Base-by-base conservation (phyloP, 1,140 invertebrate species). In the Scaptodrosophila lebanonensis region DNA sequence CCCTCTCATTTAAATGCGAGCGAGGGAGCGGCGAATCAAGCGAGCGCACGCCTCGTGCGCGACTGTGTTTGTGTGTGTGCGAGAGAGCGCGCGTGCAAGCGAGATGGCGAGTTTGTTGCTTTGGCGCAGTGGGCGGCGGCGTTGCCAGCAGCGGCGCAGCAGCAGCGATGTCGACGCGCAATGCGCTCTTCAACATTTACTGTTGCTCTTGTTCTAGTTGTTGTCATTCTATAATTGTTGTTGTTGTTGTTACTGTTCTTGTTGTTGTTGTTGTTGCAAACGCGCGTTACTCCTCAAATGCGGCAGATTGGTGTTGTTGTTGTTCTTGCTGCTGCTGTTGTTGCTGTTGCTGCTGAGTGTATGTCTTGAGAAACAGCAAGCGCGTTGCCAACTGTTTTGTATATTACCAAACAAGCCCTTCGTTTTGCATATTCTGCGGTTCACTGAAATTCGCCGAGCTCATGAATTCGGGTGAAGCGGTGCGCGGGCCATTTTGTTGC, bases 401-500 rank as follows among this genome's bases (percentile, higher is more conserved):
- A 85, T 86, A 87, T 86, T 91, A 93, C 92, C 92, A 93, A 88
- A 92, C 92, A 69, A 93, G 89, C 47, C 91, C 91, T 86, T 93
- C 92, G 87, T 91, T 93, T 85, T 91, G 90, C 86, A 92, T 89
- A 88, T 92, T 91, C 87, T 91, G 91, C 50, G 91, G 91, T 87
- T 92, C 91, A 50, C 91, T 90, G 83, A 92, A 93, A 57, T 90
- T 91, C 62, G 90, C 90, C 44, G 88, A 83, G 32, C 85, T 86
- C 87, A 89, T 88, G 63, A 89, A 89, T 73, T 89, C 88, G 17
- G 88, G 88, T 61, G 88, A 89, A 60, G 88, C 87, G 44, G 88
- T 87, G 45, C 88, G 67, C 72, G 85, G 85, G 63, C 85, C 85
- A 83, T 85, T 85, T 71, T 79, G 69, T 85, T 85, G 79, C 57